Base-by-base conservation (phyloP, 2,888 invertebrate genomes). In the Sphaerophoria taeniata region DNA sequence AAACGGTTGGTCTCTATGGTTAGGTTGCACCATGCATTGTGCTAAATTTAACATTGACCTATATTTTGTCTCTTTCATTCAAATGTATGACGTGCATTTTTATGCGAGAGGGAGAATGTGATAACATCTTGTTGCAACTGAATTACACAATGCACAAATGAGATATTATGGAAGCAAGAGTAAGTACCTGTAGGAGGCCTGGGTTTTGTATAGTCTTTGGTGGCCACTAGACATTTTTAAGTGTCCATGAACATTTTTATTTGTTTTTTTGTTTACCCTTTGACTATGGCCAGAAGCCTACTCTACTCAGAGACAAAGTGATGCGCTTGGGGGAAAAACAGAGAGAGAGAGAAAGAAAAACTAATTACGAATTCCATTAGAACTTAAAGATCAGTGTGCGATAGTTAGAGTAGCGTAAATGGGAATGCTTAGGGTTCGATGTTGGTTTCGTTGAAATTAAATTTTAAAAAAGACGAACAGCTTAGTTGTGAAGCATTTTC, bases 31-130 rank as follows among this genome's bases (percentile, higher is more conserved):
- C 51, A 51, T 34, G 9, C 14, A 43, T 70, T 31, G 63, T 34
- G 55, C 34, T 43, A n/a, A 24, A 61, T 60, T 73, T 70, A 70
- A 60, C 83, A 84, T 84, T 84, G 83, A 79, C 83, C 78, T 61
- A 84, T 83, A 70, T 83, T 78, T 47, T 69, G 24, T 61, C 53
- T 72, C 53, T 60, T 43, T 61, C 33, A 61, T 24, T 24, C 1
- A 24, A 24, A 24, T 24, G 1, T 24, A 24, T 24, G 24, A 24
- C 2, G 24, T 24, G 24, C 2, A 24, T 24, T 24, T 24, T 24
- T 24, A 2, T 24, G 24, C 24, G 24, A 24, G 24, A 24, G 24
- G 24, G 24, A 24, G 24, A 24, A 24, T 24, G 36, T n/a, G n/a
- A 51, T 51, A 14, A 34, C 5, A 11, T 63, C n/a, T 47, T n/a